Base-by-base conservation (phyloP, 2,113 vertebrate species). In the Meriones unguiculatus region DNA sequence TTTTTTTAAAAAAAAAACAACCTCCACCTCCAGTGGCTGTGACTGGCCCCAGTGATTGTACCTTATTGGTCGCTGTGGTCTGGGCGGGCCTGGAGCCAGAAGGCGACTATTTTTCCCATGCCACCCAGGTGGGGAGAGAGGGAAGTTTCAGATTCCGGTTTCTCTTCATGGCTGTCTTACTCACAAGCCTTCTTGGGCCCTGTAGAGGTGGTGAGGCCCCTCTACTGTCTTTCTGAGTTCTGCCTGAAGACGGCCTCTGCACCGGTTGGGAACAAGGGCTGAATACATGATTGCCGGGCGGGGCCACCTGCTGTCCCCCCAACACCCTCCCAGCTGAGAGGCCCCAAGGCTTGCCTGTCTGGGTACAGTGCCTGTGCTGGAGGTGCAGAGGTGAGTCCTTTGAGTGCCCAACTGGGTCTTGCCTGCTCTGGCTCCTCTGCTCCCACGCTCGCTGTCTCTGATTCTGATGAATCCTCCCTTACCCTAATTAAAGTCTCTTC, bases 21-120 rank as follows among this genome's bases (percentile, higher is more conserved):
- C 75, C 90, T 97, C 94, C 95, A 94, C 38, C 94, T 97, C 98
- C 95, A 96, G 97, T 98, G 98, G 97, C 98, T 98, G 97, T 98
- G 97, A 93, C 93, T 67, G 0, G 98, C 96, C 97, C 97, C 90
- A 97, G 96, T 97, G 96, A 93, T 92, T 98, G 91, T 81, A 96
- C 65, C 32, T 94, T 96, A 93, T 77, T 98, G 96, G 97, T 98
- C 87, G 94, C 97, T 95, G 95, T 97, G 97, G 96, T 97, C 97
- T 97, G 95, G 98, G 97, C 97, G 65, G 98, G 97, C 95, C 98
- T 97, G 97, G 97, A 98, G 95, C 97, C 96, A 94, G 90, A 95
- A 97, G 95, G 97, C 87, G 96, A 94, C 97, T 92, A 64, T 86
- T 95, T 65, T 90, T 95, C 75, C 12, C 3, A 1, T 76, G 69